phyloP scores from a whole-genome alignment of 2,888 invertebrate species.

The Cheilosia scutellata region DNA sequence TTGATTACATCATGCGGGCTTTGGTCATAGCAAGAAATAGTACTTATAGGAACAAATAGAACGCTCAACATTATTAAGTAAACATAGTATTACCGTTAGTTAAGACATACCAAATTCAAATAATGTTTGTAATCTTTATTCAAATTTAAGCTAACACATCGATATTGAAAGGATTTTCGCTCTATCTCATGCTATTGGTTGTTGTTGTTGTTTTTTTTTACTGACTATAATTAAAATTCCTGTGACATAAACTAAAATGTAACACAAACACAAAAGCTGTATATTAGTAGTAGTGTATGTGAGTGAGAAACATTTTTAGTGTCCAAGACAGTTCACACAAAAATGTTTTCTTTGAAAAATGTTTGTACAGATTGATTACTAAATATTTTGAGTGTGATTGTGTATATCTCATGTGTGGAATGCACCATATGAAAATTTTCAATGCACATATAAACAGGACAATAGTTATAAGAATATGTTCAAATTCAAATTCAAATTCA shows the following conservation, averaged over 20 bases:
- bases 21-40: not conserved
- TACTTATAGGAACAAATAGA: constrained; percentile 16
- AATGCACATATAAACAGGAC: constrained; percentile 71
- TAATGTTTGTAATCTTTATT: not conserved
- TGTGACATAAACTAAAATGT: constrained; percentile 13
- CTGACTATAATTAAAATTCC: constrained; percentile 5
- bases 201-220: constrained; percentile 11
- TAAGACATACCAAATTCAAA: not conserved
- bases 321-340: not conserved
- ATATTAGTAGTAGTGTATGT: not conserved
- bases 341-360: constrained; percentile 6
- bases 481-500: constrained; percentile 39
- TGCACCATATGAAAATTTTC: constrained; percentile 69
- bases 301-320: constrained; percentile 6
- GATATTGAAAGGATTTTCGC: constrained; percentile 72
- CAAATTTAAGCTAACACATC: constrained; percentile 55
- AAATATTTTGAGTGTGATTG: constrained; percentile 20
- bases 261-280: constrained; percentile 68
- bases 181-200: constrained; percentile 61
- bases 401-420: constrained; percentile 37
- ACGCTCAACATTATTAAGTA: constrained; percentile 34
- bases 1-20: constrained; percentile 61
- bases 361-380: constrained; percentile 50
- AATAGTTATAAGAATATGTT: constrained; percentile 39
- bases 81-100: constrained; percentile 50